These are phyloP conservation scores for Cantharis rustica DNA, from an alignment of 2,888 invertebrate genomes.

Conservation along the genomic window DNA sequence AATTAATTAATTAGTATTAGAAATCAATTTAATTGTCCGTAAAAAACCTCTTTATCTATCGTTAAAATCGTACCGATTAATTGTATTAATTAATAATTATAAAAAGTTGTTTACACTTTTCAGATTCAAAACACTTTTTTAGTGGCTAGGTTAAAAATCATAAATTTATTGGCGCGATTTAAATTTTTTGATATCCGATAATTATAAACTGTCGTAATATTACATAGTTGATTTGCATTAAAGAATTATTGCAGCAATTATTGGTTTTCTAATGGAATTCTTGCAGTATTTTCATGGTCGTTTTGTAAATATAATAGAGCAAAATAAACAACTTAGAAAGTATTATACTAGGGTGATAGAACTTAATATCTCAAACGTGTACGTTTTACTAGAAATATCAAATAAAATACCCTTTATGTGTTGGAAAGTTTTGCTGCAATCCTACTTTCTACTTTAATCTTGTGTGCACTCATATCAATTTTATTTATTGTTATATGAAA, in stretches of 20 bases:
- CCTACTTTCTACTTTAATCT: slow-evolving; percentile 7
- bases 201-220: not conserved
- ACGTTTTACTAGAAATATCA: slow-evolving; percentile 10
- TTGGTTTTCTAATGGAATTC: slow-evolving; percentile 12
- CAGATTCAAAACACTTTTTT: not conserved
- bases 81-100: not conserved
- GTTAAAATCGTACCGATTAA: not conserved
- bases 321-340: slow-evolving; percentile 25
- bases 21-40: not conserved
- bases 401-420: slow-evolving; percentile 17
- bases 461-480: not conserved
- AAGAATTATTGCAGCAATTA: slow-evolving; percentile 6
- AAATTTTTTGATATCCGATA: not conserved
- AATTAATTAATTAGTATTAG: not conserved
- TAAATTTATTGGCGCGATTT: not conserved
- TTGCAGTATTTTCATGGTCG: slow-evolving; percentile 13
- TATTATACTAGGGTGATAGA: slow-evolving; percentile 11
- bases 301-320: slow-evolving; percentile 9
- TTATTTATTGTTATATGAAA: not conserved
- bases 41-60: not conserved
- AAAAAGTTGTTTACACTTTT: not conserved
- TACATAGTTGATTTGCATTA: not conserved
- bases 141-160: not conserved
- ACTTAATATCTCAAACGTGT: slow-evolving; percentile 2
- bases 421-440: slow-evolving; percentile 12